Percentiles rank a stretch among this genome's conserved stretches.
These are phyloP conservation scores for Donacobius atricapilla DNA, from an alignment of 2,113 vertebrate genomes.

Conservation along the genomic window DNA sequence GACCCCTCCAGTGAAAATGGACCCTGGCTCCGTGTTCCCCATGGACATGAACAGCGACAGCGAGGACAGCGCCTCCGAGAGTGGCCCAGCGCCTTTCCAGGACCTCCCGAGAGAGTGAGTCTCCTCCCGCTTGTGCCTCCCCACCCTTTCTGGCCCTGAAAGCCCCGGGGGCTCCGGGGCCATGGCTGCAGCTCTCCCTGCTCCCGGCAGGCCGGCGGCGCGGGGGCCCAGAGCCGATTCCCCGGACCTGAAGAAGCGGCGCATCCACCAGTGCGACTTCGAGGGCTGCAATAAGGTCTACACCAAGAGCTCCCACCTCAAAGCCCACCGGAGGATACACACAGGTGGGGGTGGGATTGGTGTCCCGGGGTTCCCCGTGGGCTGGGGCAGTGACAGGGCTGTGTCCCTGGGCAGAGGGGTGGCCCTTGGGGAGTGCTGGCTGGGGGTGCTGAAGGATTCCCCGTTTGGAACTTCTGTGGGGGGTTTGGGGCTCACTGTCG, in stretches of 20 bases:
- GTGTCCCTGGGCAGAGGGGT: accelerated
- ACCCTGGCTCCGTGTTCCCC: slow-evolving; percentile 72
- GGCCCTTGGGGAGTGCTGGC: neutral
- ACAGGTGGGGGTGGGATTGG: slow-evolving; percentile 75
- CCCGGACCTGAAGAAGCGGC: slow-evolving; percentile 88
- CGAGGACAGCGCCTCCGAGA: slow-evolving; percentile 70
- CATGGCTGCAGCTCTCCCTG: neutral
- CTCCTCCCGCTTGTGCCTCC: neutral
- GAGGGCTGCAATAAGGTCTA: slow-evolving; percentile 97
- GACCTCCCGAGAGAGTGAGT: slow-evolving; percentile 74
- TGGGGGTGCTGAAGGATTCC: accelerated
- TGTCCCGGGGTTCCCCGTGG: accelerated
- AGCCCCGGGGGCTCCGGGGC: neutral
- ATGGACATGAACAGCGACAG: slow-evolving; percentile 75
- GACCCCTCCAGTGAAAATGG: slow-evolving; percentile 69
- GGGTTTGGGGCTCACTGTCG: accelerated
- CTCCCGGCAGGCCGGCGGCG: neutral
- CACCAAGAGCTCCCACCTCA: slow-evolving; percentile 97
- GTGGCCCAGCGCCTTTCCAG: slow-evolving; percentile 65
- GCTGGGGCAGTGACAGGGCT: accelerated
- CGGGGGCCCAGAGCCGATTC: slow-evolving; percentile 69
- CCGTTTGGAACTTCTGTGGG: accelerated
- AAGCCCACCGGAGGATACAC: slow-evolving; percentile 95
- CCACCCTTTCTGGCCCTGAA: neutral
- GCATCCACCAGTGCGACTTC: slow-evolving; percentile 96